Evolutionary conservation across 2,113 vertebrate genomes (phyloP).

Genomic region (Oplegnathus fasciatus): DNA sequence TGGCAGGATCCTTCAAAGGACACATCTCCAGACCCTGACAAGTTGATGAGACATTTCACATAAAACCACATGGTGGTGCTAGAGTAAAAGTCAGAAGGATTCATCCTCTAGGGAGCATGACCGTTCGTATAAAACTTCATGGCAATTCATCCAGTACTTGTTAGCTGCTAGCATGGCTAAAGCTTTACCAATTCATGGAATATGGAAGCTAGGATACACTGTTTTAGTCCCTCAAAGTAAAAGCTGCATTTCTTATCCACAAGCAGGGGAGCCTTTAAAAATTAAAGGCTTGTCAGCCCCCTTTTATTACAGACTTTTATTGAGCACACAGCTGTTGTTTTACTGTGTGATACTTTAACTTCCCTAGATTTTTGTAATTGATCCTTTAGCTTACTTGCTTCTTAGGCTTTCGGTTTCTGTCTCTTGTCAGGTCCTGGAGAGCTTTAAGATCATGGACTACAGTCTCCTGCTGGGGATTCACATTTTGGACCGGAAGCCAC

Average conservation of each 20-base stretch:
- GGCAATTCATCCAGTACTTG: too few relatives aligned
- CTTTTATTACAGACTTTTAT: neutral
- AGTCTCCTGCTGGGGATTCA: constrained; percentile 95
- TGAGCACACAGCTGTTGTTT: neutral
- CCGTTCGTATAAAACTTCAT: too few relatives aligned
- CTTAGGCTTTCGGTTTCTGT: neutral
- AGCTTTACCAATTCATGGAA: too few relatives aligned
- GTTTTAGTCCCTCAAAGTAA: too few relatives aligned
- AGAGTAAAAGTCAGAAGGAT: too few relatives aligned
- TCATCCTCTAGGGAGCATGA: too few relatives aligned
- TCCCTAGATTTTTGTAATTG: neutral
- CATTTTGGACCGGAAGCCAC: constrained; percentile 86
- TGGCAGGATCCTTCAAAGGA: neutral
- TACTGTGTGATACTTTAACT: neutral
- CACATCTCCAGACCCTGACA: neutral
- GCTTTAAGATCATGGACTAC: constrained; percentile 99
- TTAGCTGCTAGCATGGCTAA: too few relatives aligned
- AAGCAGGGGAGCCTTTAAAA: neutral
- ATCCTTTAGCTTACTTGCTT: neutral
- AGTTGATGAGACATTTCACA: neutral
- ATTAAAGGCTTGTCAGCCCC: neutral
- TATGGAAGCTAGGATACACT: too few relatives aligned
- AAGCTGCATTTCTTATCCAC: too few relatives aligned
- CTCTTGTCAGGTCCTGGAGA: constrained; percentile 91
- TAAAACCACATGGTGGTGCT: too few relatives aligned